Percentiles rank a stretch among this genome's conserved stretches.
phyloP scores from a whole-genome alignment of 2,888 invertebrate genomes.

The Acleris literana region DNA sequence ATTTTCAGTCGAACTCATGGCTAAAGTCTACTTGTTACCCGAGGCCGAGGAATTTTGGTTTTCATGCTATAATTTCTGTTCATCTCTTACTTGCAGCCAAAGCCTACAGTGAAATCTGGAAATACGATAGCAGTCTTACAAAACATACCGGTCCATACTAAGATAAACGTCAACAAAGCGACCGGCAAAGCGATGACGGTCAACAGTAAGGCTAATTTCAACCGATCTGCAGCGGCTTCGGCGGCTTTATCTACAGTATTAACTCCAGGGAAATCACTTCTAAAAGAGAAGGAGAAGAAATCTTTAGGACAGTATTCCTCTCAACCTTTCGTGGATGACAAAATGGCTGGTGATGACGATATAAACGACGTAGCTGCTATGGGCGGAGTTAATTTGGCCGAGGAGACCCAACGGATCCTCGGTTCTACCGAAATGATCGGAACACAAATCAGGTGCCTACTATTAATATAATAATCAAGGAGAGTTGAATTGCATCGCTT shows the following conservation, averaged over 20 bases:
- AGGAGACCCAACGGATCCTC: slow-evolving; percentile 97
- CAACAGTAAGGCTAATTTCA: slow-evolving; percentile 63
- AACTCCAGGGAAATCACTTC: slow-evolving; percentile 83
- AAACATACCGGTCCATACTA: slow-evolving; percentile 73
- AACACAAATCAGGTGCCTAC: slow-evolving; percentile 86
- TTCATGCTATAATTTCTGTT: not conserved
- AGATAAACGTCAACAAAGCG: slow-evolving; percentile 68
- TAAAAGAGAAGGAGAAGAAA: slow-evolving; percentile 91
- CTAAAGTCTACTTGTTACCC: not conserved
- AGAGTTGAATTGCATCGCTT: no score
- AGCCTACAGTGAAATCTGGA: slow-evolving; percentile 58
- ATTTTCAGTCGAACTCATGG: no score
- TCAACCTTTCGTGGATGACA: slow-evolving; percentile 74
- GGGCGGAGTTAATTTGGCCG: slow-evolving; percentile 98
- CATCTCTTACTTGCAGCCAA: slow-evolving; percentile 49
- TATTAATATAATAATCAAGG: not conserved
- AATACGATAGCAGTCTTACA: slow-evolving; percentile 70
- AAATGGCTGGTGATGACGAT: slow-evolving; percentile 93
- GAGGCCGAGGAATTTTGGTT: not conserved
- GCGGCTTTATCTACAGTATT: slow-evolving; percentile 66
- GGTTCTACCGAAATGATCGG: slow-evolving; percentile 95
- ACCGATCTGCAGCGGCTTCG: slow-evolving; percentile 57
- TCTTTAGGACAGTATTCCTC: slow-evolving; percentile 60
- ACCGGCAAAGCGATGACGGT: slow-evolving; percentile 78
- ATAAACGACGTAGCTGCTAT: slow-evolving; percentile 99